A percentile compares a stretch with the other conserved stretches of the same genome.
These are phyloP conservation scores for Camptogramma bilineatum DNA, from an alignment of 2,888 invertebrate species.

Conservation along the genomic window DNA sequence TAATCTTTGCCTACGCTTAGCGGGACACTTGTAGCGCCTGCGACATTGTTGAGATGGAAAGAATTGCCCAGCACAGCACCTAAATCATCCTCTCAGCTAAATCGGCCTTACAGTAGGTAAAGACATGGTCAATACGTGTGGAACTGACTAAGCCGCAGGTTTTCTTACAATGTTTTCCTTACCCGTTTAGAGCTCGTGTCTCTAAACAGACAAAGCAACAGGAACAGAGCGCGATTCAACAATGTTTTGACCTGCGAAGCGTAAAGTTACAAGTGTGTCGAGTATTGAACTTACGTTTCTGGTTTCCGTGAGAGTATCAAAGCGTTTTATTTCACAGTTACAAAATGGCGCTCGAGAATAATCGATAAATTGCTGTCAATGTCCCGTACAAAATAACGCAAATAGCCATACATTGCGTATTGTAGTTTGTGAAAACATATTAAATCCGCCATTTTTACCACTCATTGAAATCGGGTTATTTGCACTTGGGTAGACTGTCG, in stretches of 20 bases:
- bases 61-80: no score
- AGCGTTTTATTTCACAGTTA: not conserved
- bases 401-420: not conserved
- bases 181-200: no score
- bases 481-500: no score
- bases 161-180: no score
- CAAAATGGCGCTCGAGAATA: constrained; percentile 6
- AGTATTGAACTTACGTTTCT: constrained; percentile 1
- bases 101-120: no score
- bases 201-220: not conserved
- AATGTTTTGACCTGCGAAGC: not conserved
- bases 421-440: not conserved
- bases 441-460: not conserved
- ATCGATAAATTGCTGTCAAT: constrained; percentile 6
- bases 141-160: no score
- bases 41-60: no score
- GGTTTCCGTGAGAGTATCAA: not conserved
- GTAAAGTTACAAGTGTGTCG: not conserved
- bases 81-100: no score
- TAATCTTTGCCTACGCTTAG: no score
- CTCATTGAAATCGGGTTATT: not conserved
- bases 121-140: no score
- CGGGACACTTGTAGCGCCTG: no score
- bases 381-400: not conserved
- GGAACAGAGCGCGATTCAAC: not conserved